Evolutionary conservation across 2,888 invertebrate species (phyloP).

Genomic region (Biston betularia): DNA sequence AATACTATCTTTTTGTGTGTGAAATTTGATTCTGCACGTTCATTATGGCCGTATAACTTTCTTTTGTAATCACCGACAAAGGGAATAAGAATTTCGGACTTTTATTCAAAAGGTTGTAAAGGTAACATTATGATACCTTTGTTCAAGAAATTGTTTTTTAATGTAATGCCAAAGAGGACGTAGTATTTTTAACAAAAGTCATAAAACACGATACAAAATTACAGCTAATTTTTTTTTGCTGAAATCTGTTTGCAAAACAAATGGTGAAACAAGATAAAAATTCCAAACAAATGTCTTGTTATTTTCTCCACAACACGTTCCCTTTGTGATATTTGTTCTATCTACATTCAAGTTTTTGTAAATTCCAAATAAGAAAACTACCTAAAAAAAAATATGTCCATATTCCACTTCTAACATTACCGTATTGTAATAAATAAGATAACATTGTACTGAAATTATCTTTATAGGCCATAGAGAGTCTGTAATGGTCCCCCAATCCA

Average conservation of each 20-base stretch:
- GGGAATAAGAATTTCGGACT: conserved; percentile 54
- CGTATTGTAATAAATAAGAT: conserved; percentile 30
- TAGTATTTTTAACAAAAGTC: conserved; percentile 21
- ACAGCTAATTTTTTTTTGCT: conserved; percentile 9
- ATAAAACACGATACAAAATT: conserved; percentile 12
- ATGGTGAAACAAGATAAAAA: conserved; percentile 15
- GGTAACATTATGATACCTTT: conserved; percentile 34
- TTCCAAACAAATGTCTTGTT: too few relatives aligned
- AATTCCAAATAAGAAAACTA: too few relatives aligned
- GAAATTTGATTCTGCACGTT: conserved; percentile 74
- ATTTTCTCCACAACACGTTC: too few relatives aligned
- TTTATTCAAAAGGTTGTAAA: conserved; percentile 39
- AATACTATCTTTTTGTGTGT: conserved; percentile 65
- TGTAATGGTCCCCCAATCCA: conserved; percentile 32
- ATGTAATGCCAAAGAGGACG: conserved; percentile 17
- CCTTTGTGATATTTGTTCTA: too few relatives aligned
- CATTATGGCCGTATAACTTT: conserved; percentile 63
- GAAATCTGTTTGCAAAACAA: conserved; percentile 19
- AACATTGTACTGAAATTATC: conserved; percentile 34
- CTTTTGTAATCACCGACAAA: conserved; percentile 70
- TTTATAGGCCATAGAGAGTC: conserved; percentile 31
- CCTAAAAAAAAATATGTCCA: background rate
- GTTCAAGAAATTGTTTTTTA: conserved; percentile 46
- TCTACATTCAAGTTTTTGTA: background rate
- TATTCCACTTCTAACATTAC: background rate